These are phyloP conservation scores for Hirundo rustica DNA, from an alignment of 2,797 vertebrate species.

Conservation along the genomic window DNA sequence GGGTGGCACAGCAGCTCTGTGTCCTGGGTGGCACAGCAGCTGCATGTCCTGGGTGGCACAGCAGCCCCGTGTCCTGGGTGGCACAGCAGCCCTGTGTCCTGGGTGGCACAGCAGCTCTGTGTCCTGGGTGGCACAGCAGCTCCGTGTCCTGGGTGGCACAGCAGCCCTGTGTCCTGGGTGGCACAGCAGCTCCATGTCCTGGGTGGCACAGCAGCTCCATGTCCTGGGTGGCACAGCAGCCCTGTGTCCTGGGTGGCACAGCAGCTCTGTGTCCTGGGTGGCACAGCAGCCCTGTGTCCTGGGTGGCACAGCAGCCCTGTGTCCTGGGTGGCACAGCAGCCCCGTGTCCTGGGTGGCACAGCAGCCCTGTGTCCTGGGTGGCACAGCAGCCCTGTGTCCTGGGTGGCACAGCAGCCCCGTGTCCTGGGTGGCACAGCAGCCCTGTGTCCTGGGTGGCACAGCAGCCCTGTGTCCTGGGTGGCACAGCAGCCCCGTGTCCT, in stretches of 20 bases:
- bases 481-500: too few relatives aligned
- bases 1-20: neutral
- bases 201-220: too few relatives aligned
- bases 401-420: neutral
- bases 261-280: neutral
- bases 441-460: neutral
- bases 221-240: constrained; percentile 10
- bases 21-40: too few relatives aligned
- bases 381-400: too few relatives aligned
- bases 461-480: too few relatives aligned
- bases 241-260: neutral
- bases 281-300: neutral
- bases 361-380: too few relatives aligned
- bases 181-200: too few relatives aligned
- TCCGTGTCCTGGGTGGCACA: too few relatives aligned
- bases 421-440: neutral
- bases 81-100: too few relatives aligned
- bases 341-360: neutral
- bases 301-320: neutral
- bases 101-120: neutral
- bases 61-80: too few relatives aligned
- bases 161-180: too few relatives aligned
- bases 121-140: neutral
- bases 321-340: neutral
- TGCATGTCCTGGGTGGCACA: too few relatives aligned